Percentiles rank a stretch among this genome's conserved stretches.
phyloP scores from a whole-genome alignment of 1,140 invertebrate species.

The Ostrea edulis region DNA sequence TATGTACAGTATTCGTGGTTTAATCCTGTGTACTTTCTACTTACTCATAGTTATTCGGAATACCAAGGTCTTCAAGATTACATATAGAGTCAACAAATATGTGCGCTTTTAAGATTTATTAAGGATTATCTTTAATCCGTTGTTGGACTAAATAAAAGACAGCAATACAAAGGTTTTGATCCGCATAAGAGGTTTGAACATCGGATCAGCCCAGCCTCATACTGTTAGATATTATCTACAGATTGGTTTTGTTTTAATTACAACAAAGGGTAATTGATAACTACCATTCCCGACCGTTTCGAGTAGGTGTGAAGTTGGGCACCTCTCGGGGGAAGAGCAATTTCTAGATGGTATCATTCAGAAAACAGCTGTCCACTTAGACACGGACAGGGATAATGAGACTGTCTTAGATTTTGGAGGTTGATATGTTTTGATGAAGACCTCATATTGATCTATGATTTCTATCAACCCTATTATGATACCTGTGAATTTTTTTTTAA shows the following conservation, averaged over 20 bases:
- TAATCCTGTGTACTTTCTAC: background rate
- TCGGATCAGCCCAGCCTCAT: background rate
- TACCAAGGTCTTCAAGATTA: background rate
- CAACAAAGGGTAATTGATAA: conserved; percentile 7
- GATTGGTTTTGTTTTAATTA: conserved; percentile 3
- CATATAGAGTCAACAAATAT: conserved; percentile 2
- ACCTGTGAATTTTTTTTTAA: background rate
- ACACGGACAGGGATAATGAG: background rate
- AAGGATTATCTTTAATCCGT: conserved; percentile 19
- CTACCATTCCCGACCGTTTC: background rate
- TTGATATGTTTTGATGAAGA: background rate
- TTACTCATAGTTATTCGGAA: background rate
- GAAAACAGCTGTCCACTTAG: conserved; percentile 8
- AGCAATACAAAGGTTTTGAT: background rate
- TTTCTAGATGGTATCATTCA: background rate
- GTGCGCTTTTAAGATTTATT: conserved; percentile 5
- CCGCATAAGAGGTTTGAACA: background rate
- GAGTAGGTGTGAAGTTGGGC: conserved; percentile 13
- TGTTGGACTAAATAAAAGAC: background rate
- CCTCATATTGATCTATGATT: background rate
- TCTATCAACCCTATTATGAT: background rate
- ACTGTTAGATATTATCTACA: background rate
- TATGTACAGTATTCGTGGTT: conserved; percentile 4
- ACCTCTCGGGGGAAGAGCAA: background rate
- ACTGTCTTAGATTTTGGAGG: background rate